Conservation (phyloP, 2,888 invertebrate species). For the Brachylomia viminalis region DNA sequence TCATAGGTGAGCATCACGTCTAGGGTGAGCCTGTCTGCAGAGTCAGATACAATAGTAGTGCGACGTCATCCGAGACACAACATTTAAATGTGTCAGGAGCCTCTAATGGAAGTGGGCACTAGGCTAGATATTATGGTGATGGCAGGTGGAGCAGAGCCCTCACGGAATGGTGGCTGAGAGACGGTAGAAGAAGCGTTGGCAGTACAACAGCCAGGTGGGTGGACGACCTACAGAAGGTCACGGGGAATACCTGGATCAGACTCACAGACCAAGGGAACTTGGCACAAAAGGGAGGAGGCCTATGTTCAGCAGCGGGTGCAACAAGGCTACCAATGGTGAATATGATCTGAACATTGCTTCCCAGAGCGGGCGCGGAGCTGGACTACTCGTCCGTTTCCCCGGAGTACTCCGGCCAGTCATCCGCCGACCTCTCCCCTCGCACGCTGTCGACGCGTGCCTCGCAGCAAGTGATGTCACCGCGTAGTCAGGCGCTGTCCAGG, state of each 20-base stretch:
- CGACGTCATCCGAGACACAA: neutral
- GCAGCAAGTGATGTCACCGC: conserved; percentile 71
- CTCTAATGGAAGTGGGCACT: neutral
- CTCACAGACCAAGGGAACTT: neutral
- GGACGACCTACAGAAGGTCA: neutral
- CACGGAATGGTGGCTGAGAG: no score
- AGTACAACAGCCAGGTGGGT: no score
- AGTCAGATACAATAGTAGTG: neutral
- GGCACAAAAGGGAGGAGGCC: neutral
- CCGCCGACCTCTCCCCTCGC: conserved; percentile 78
- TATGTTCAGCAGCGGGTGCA: neutral
- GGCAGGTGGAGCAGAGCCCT: neutral
- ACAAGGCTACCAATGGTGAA: neutral
- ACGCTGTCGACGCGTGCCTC: conserved; percentile 33
- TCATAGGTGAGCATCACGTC: conserved; percentile 65
- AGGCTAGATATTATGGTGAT: neutral
- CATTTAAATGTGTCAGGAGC: neutral
- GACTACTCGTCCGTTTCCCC: conserved; percentile 86
- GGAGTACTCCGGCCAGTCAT: conserved; percentile 83
- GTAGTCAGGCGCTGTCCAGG: conserved; percentile 80
- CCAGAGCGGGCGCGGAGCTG: conserved; percentile 78
- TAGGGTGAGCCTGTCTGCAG: no score
- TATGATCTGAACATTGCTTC: neutral
- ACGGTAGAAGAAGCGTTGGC: neutral
- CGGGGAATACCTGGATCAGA: neutral